Evolutionary conservation across 2,797 vertebrate genomes (phyloP).

Genomic region (Remorina albescens): DNA sequence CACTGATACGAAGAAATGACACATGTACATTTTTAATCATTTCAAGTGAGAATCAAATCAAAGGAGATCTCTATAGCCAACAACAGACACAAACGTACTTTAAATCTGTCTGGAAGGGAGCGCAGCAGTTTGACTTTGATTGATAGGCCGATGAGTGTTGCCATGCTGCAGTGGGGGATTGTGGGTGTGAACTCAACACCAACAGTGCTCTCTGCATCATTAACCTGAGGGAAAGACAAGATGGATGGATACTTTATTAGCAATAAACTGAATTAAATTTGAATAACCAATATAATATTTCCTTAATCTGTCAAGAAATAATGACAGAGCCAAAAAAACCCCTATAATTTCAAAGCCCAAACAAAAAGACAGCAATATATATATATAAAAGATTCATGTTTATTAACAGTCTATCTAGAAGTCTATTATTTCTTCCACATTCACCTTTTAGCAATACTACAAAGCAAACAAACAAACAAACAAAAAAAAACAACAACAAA

Average conservation of each 20-base stretch:
- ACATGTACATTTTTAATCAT: background rate
- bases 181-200: slow-evolving; percentile 92
- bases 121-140: slow-evolving; percentile 94
- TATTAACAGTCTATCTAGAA: too few species aligned
- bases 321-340: too few species aligned
- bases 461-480: background rate
- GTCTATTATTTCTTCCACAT: too few species aligned
- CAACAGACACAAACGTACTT: slow-evolving; percentile 63
- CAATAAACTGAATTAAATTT: background rate
- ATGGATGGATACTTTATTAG: background rate
- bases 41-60: background rate
- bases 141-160: slow-evolving; percentile 93
- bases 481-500: too few species aligned
- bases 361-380: too few species aligned
- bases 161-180: slow-evolving; percentile 97
- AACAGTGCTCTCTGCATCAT: slow-evolving; percentile 85
- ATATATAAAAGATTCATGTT: too few species aligned
- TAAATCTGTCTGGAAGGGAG: slow-evolving; percentile 91
- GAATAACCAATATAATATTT: background rate
- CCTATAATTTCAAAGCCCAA: too few species aligned
- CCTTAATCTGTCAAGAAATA: background rate
- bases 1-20: background rate
- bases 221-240: slow-evolving; percentile 81
- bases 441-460: background rate
- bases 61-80: too few species aligned